Evolutionary conservation across 2,888 invertebrate species (phyloP).

Genomic region (Tachina grossa): DNA sequence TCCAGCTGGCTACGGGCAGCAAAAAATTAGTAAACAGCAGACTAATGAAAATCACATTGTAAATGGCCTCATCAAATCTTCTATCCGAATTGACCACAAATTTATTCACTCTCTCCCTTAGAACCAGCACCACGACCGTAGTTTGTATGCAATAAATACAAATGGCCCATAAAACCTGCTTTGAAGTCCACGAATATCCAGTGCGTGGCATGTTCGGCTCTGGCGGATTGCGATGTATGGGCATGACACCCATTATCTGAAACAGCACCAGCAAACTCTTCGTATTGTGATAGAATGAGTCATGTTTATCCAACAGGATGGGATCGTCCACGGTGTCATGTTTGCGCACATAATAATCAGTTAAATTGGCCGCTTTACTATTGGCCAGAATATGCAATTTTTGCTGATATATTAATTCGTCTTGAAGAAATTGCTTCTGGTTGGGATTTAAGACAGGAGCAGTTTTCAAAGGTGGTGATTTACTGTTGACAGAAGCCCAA

Average conservation of each 20-base stretch:
- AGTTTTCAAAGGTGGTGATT: conserved; percentile 75
- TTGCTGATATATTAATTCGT: conserved; percentile 80
- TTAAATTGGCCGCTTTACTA: conserved; percentile 72
- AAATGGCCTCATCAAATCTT: conserved; percentile 89
- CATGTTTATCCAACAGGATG: conserved; percentile 86
- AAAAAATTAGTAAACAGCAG: conserved; percentile 88
- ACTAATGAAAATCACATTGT: conserved; percentile 89
- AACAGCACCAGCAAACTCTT: conserved; percentile 88
- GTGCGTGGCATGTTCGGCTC: conserved; percentile 84
- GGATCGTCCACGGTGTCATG: conserved; percentile 84
- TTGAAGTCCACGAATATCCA: conserved; percentile 87
- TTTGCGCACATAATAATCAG: conserved; percentile 79
- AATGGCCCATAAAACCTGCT: conserved; percentile 87
- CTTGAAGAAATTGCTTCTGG: conserved; percentile 82
- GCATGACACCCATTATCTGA: conserved; percentile 90
- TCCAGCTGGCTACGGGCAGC: conserved; percentile 88
- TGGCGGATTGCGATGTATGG: conserved; percentile 87
- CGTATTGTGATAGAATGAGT: conserved; percentile 88
- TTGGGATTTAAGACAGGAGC: conserved; percentile 82
- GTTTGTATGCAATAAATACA: conserved; percentile 86
- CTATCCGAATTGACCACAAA: conserved; percentile 86
- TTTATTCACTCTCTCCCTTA: conserved; percentile 84
- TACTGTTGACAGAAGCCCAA: conserved; percentile 78
- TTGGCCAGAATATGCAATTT: conserved; percentile 76
- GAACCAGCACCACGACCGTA: conserved; percentile 84